Evolutionary conservation across 2,888 invertebrate species (phyloP).

Genomic region (Halictus ligatus): DNA sequence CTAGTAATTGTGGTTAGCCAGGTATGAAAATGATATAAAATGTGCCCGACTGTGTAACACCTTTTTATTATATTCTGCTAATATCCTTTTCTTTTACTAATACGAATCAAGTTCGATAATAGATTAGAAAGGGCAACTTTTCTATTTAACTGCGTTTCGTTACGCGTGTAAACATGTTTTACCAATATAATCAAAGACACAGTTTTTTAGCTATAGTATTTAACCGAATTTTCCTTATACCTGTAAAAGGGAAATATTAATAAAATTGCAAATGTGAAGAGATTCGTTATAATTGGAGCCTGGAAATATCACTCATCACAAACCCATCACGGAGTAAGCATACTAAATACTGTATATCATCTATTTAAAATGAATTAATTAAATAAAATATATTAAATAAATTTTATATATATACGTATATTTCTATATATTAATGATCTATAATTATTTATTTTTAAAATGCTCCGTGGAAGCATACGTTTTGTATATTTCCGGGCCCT

Average conservation of each 20-base stretch:
- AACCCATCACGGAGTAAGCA: slow-evolving; percentile 28
- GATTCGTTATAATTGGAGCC: slow-evolving; percentile 56
- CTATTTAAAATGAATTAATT: neutral
- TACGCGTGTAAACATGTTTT: slow-evolving; percentile 36
- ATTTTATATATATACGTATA: neutral
- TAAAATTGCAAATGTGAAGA: slow-evolving; percentile 58
- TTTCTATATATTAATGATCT: slow-evolving; percentile 13
- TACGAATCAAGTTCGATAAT: slow-evolving; percentile 40
- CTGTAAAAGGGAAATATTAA: slow-evolving; percentile 56
- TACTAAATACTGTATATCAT: slow-evolving; percentile 12
- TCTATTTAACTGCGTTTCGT: slow-evolving; percentile 46
- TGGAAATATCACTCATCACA: slow-evolving; percentile 57
- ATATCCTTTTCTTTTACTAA: slow-evolving; percentile 39
- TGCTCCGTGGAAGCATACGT: slow-evolving; percentile 35
- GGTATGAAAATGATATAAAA: slow-evolving; percentile 65
- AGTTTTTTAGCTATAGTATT: slow-evolving; percentile 11
- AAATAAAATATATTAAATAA: too few species aligned
- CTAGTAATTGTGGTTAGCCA: neutral
- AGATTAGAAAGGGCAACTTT: slow-evolving; percentile 36
- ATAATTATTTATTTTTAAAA: slow-evolving; percentile 12
- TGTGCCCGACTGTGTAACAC: slow-evolving; percentile 31
- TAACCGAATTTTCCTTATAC: slow-evolving; percentile 35
- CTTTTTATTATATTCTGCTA: slow-evolving; percentile 55
- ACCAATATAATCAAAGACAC: slow-evolving; percentile 29
- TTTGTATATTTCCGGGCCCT: slow-evolving; percentile 63